Base-by-base conservation (phyloP, 2,888 invertebrate species). In the Thumatha senex region DNA sequence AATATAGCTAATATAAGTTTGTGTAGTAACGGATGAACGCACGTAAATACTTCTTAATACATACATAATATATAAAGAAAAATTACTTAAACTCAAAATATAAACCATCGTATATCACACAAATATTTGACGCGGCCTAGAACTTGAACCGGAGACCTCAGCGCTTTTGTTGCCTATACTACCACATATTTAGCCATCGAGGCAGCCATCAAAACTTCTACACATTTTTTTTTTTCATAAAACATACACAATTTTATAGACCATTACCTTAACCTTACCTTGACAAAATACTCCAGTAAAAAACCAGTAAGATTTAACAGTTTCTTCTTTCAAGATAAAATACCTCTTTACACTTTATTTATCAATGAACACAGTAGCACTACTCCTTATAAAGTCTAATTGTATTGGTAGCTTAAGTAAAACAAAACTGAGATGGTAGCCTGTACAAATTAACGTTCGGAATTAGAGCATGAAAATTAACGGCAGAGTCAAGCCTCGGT, bases 381-480 rank as follows among this genome's bases (percentile, higher is more conserved):
- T 40, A 46, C 40, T 47, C 1, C 7, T 44, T 51, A 38, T 52
- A 52, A 58, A 58, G 48, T 13, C 14, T 18, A 39, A 14, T 35
- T 33, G 24, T 35, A 55, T 55, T 34, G 45, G 39, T 29, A 42
- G 35, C 10, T 42, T 41, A 43, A 51, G 45, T 50, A 49, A 30
- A 63, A 58, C 46, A 50, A 63, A 54, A 41, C 43, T 14, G 15
- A 40, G 13, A n/a, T n/a, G 45, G 46, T 39, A 40, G 46, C 13
- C n/a, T 12, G 42, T 30, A 35, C 42, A 34, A 51, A 64, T 64
- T 65, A 57, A 53, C 61, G 13, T 15, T 29, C 4, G 7, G 14
- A 56, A 41, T 4, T 48, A 15, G 43, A 62, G 51, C 56, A 59
- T 66, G 54, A 46, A 64, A 51, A 64, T 68, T 68, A 53, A 64